phyloP scores from a whole-genome alignment of 2,888 invertebrate species.

The Atethmia centrago region DNA sequence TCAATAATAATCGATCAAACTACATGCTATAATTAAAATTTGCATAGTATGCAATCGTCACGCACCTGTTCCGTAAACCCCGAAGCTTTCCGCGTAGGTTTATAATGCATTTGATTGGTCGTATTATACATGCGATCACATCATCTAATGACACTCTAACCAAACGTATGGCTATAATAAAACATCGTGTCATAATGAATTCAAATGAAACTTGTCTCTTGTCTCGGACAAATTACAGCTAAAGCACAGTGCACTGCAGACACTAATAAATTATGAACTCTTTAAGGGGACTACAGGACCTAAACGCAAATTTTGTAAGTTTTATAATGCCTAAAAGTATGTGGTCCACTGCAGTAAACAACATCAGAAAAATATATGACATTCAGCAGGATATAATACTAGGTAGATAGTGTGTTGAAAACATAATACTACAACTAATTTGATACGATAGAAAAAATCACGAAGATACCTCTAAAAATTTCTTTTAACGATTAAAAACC shows the following conservation, averaged over 20 bases:
- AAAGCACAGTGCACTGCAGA: constrained; percentile 70
- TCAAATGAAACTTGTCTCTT: constrained; percentile 70
- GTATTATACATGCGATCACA: constrained; percentile 60
- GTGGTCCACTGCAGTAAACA: too few species aligned
- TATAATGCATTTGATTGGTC: constrained; percentile 61
- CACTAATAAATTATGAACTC: constrained; percentile 76
- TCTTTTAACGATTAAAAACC: too few species aligned
- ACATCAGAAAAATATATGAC: too few species aligned
- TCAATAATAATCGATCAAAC: constrained; percentile 65
- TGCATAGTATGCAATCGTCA: constrained; percentile 63
- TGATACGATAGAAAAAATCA: too few species aligned
- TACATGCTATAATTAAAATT: constrained; percentile 59
- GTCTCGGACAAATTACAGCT: constrained; percentile 72
- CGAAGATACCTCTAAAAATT: too few species aligned
- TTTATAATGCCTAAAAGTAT: too few species aligned
- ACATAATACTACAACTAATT: too few species aligned
- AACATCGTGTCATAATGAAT: constrained; percentile 65
- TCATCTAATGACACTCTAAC: constrained; percentile 62
- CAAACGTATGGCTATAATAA: constrained; percentile 54
- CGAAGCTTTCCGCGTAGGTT: constrained; percentile 74
- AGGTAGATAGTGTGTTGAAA: too few species aligned
- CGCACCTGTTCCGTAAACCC: constrained; percentile 41
- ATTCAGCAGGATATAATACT: too few species aligned
- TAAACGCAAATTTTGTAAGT: too few species aligned
- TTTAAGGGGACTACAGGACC: too few species aligned